Base-by-base conservation (phyloP, 2,113 vertebrate species). In the Oncorhynchus masou region DNA sequence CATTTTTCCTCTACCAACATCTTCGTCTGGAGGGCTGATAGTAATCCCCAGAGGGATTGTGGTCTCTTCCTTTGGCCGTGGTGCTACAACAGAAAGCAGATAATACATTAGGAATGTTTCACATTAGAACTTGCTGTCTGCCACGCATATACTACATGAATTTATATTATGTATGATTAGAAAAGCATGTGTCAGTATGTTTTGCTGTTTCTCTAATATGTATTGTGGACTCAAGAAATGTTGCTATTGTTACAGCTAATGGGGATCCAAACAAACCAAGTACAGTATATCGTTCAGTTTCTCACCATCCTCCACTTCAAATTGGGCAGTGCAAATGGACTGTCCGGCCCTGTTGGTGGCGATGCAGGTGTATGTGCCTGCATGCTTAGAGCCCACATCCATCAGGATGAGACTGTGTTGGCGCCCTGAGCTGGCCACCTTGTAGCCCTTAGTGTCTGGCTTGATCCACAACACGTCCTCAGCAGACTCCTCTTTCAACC, bases 391-490 rank as follows among this genome's bases (percentile, higher is more conserved):
- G 75, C 92, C 94, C 20, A 99, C 95, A 0, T 98, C 96, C 90
- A 98, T 77, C 65, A 99, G 85, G 88, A 98, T 97, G 34, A 99
- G 94, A 80, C 96, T 98, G 88, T 99, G 97, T 72, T 97, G 96
- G 90, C 94, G 91, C 4, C 94, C 95, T 3, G 96, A 97, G 75
- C 96, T 95, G 77, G 96, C 97, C 16, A 99, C 89, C 64, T 96
- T 98, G 79, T 95, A 99, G 0, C 97, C 97, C 1, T 94, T 94
- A 0, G 95, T 97, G 45, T 96, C 91, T 0, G 93, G 80, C 73
- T 95, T 95, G 72, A 99, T 97, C 97, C 97, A 99, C 39, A 97
- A 80, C 70, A 98, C 96, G 1, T 96, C 95, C 59, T 92, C 94
- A 5, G 90, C 79, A 0, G 95, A 93, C 34, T 95, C 94, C 74